Base-by-base conservation (phyloP, 2,113 vertebrate species). In the Entomyzon cyanotis region DNA sequence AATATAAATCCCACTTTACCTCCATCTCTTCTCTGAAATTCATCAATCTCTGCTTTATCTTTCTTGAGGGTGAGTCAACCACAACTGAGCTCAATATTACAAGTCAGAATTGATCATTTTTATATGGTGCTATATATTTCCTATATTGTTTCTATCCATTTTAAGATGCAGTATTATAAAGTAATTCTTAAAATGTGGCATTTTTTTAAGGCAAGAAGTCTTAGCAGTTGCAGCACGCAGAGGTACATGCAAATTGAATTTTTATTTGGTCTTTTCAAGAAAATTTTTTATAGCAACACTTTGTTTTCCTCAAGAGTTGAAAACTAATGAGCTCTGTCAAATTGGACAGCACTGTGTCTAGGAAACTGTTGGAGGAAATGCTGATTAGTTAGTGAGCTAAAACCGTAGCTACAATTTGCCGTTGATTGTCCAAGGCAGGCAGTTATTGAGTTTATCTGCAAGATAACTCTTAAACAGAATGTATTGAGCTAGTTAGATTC, bases 371-470 rank as follows among this genome's bases (percentile, higher is more conserved):
- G 78, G 92, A 90, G 49, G 68, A 84, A 94, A 90, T 84, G 44
- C 47, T 95, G 96, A 89, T 93, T 90, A 95, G 85, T 53, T 91
- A 94, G 84, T 92, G 86, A 97, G 95, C 93, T 94, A 96, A 97
- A 97, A 92, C 86, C 24, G 42, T 82, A 90, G 85, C 68, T 65
- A 84, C 52, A 86, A 91, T 97, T 97, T 94, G 78, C 84, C 97
- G 86, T 53, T 94, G 80, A 65, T 94, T 96, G 73, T 96, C 73
- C 82, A 84, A 88, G 53, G 75, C 59, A 95, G 76, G 90, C 85
- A 89, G 94, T 96, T 97, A 95, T 64, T 90, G 88, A 96, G 80
- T 95, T 96, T 96, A 95, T 97, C 95, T 95, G 82, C 92, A 91
- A 97, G 95, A 79, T 77, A 96, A 92, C 85, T 92, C 92, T 96